These are phyloP conservation scores for Cydia strobilella DNA, from an alignment of 1,140 invertebrate species.

Conservation along the genomic window DNA sequence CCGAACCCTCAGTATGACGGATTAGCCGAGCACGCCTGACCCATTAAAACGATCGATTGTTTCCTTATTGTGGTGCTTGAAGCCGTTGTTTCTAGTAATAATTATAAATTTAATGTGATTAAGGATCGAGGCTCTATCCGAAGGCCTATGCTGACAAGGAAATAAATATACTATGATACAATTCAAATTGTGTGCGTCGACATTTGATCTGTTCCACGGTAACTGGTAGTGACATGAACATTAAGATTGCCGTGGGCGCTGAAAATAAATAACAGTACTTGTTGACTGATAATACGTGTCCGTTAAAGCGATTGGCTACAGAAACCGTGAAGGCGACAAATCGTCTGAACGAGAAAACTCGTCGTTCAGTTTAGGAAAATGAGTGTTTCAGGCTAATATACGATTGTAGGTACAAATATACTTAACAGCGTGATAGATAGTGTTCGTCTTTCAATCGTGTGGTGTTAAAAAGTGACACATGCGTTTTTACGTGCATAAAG, in stretches of 20 bases:
- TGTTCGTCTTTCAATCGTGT: too few relatives aligned
- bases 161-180: neutral
- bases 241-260: neutral
- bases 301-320: neutral
- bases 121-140: conserved; percentile 18
- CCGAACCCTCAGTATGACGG: conserved; percentile 64
- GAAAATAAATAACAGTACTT: neutral
- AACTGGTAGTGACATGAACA: neutral
- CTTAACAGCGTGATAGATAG: too few relatives aligned
- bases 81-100: conserved; percentile 51
- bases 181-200: neutral
- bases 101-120: conserved; percentile 50
- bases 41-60: conserved; percentile 80
- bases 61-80: conserved; percentile 71
- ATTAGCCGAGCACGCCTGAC: conserved; percentile 75
- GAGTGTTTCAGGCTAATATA: neutral
- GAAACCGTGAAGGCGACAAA: neutral
- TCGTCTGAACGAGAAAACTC: conserved; percentile 6
- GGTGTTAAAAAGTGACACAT: too few relatives aligned
- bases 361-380: conserved; percentile 30
- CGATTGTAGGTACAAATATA: too few relatives aligned
- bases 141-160: conserved; percentile 11
- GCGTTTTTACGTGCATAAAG: too few relatives aligned
- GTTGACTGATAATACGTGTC: neutral
- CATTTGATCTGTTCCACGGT: neutral